Percentiles rank a stretch among this genome's conserved stretches.
phyloP scores from a whole-genome alignment of 2,113 vertebrate species.

The Sporophila hypoxantha region DNA sequence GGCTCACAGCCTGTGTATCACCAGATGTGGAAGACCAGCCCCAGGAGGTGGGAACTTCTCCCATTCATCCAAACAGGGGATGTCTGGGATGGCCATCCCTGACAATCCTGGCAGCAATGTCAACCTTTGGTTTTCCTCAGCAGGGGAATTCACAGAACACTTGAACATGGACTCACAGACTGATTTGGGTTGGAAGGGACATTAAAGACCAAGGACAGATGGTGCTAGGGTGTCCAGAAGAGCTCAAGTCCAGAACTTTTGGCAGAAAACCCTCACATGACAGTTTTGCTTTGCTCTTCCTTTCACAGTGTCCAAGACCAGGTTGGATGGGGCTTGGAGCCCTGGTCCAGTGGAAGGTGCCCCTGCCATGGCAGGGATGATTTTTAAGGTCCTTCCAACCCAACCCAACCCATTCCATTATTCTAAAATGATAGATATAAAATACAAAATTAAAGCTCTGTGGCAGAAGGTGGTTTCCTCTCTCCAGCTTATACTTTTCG shows the following conservation, averaged over 20 bases:
- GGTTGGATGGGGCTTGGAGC: background rate
- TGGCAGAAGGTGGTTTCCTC: background rate
- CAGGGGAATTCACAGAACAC: background rate
- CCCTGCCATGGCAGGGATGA: background rate
- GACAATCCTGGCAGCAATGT: background rate
- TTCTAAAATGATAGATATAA: background rate
- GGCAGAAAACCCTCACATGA: background rate
- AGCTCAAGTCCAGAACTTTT: background rate
- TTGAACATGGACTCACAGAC: background rate
- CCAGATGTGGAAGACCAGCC: background rate
- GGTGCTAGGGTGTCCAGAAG: background rate
- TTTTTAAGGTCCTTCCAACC: background rate
- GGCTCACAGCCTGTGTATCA: background rate
- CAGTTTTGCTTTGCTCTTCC: background rate
- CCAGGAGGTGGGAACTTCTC: background rate
- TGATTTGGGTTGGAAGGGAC: background rate
- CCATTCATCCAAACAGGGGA: background rate
- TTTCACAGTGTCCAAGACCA: background rate
- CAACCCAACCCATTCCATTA: background rate
- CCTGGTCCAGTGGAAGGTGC: background rate
- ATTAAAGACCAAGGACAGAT: background rate
- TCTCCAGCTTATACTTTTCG: background rate
- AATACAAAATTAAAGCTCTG: background rate
- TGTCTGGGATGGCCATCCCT: background rate
- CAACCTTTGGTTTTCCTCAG: background rate